These are phyloP conservation scores for Atta cephalotes DNA, from an alignment of 1,140 invertebrate genomes.

Conservation along the genomic window DNA sequence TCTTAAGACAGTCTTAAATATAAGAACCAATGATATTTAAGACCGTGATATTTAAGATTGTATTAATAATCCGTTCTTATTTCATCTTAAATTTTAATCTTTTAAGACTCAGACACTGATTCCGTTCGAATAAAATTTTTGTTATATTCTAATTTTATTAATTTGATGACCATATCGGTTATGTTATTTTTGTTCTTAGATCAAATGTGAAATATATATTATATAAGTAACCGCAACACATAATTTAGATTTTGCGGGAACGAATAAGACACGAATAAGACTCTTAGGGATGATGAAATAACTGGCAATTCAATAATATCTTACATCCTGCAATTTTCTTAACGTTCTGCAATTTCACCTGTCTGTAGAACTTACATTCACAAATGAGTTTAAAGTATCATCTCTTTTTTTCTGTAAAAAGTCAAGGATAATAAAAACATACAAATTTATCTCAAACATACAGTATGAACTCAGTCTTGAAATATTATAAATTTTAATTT, in stretches of 20 bases:
- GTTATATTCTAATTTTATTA: neutral
- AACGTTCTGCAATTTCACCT: neutral
- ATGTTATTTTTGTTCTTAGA: neutral
- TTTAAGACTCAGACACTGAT: too few species aligned
- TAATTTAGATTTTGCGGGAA: neutral
- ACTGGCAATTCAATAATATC: conserved; percentile 46
- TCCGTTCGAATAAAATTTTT: too few species aligned
- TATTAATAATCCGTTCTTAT: too few species aligned
- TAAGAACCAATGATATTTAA: too few species aligned
- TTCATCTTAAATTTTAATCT: too few species aligned
- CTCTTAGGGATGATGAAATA: conserved; percentile 15
- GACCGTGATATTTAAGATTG: too few species aligned
- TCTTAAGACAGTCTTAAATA: too few species aligned
- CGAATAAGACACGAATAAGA: neutral
- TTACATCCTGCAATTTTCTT: conserved; percentile 52
- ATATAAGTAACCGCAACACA: neutral
- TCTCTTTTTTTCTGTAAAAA: neutral
- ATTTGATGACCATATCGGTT: neutral
- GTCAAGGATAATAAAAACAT: neutral
- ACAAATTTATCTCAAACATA: neutral
- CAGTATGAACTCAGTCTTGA: neutral
- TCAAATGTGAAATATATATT: neutral
- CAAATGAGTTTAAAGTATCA: neutral
- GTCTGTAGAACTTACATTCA: conserved; percentile 9
- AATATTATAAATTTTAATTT: conserved; percentile 9